Conservation (phyloP, 2,888 invertebrate genomes). For the Caenorhabditis macrosperma region DNA sequence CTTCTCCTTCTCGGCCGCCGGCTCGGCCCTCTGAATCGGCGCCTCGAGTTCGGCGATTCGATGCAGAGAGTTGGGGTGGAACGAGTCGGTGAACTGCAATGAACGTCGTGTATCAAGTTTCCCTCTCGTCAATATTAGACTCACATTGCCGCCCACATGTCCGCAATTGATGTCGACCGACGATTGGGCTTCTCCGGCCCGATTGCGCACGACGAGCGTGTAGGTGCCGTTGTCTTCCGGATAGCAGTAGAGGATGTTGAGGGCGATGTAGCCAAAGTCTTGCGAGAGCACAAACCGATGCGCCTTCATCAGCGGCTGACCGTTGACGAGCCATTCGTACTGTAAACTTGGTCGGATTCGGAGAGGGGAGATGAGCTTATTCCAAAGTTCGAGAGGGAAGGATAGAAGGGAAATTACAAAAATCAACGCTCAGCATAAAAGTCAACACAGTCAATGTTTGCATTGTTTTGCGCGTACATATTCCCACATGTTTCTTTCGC, state of each 20-base stretch:
- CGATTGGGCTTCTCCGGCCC: constrained; percentile 93
- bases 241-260: constrained; percentile 95
- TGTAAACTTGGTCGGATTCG: too few relatives aligned
- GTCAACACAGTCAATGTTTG: constrained; percentile 53
- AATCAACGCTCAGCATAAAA: constrained; percentile 35
- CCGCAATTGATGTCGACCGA: constrained; percentile 84
- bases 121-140: too few relatives aligned
- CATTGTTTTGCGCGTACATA: constrained; percentile 21
- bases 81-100: constrained; percentile 87
- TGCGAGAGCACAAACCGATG: constrained; percentile 87
- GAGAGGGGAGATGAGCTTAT: too few relatives aligned
- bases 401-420: too few relatives aligned
- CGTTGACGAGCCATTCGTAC: constrained; percentile 98
- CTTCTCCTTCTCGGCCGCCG: constrained; percentile 86
- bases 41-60: constrained; percentile 91
- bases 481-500: constrained; percentile 11
- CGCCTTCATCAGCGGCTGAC: constrained; percentile 86
- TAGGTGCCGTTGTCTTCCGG: constrained; percentile 97
- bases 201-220: constrained; percentile 85
- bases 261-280: constrained; percentile 96
- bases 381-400: too few relatives aligned
- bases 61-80: constrained; percentile 92
- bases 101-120: too few relatives aligned
- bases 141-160: constrained; percentile 71
- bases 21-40: constrained; percentile 84